Percentiles rank a stretch among this genome's conserved stretches.
Evolutionary conservation across 2,113 vertebrate genomes (phyloP).

Genomic region (Narcine bancroftii): DNA sequence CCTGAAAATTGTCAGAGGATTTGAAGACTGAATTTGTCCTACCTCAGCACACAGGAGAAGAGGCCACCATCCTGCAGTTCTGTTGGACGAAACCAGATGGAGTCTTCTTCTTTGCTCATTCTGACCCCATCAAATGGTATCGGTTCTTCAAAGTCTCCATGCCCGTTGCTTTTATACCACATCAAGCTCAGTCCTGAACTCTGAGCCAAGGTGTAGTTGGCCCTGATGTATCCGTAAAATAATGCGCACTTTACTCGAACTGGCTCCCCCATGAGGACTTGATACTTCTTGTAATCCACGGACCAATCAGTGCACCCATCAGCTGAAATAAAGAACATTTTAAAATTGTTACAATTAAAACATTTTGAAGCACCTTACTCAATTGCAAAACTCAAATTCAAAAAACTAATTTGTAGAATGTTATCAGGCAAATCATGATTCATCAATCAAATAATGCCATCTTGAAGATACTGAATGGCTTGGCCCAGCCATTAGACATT

Average conservation of each 20-base stretch:
- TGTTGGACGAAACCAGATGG: slow-evolving; percentile 96
- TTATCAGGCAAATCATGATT: not conserved
- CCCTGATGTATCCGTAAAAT: slow-evolving; percentile 97
- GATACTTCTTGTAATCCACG: slow-evolving; percentile 96
- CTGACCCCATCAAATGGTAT: slow-evolving; percentile 90
- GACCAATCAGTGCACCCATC: slow-evolving; percentile 98
- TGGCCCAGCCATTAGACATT: not conserved
- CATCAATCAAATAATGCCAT: not conserved
- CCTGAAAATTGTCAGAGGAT: not conserved
- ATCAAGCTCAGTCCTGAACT: slow-evolving; percentile 94
- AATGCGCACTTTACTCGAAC: slow-evolving; percentile 96
- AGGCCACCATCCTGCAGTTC: slow-evolving; percentile 87
- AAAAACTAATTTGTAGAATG: not conserved
- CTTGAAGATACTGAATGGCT: not conserved
- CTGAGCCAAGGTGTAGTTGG: slow-evolving; percentile 93
- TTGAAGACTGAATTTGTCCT: slow-evolving; percentile 39
- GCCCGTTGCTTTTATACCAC: slow-evolving; percentile 94
- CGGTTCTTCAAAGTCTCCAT: slow-evolving; percentile 94
- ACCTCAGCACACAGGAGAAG: slow-evolving; percentile 96
- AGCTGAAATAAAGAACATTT: slow-evolving; percentile 61
- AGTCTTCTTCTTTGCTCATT: slow-evolving; percentile 98
- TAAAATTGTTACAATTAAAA: not conserved
- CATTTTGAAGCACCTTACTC: not conserved
- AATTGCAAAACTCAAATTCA: slow-evolving; percentile 8
- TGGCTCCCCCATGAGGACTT: slow-evolving; percentile 90